These are phyloP conservation scores for Melanotaenia trifasciata DNA, from an alignment of 2,797 vertebrate genomes.

Conservation along the genomic window DNA sequence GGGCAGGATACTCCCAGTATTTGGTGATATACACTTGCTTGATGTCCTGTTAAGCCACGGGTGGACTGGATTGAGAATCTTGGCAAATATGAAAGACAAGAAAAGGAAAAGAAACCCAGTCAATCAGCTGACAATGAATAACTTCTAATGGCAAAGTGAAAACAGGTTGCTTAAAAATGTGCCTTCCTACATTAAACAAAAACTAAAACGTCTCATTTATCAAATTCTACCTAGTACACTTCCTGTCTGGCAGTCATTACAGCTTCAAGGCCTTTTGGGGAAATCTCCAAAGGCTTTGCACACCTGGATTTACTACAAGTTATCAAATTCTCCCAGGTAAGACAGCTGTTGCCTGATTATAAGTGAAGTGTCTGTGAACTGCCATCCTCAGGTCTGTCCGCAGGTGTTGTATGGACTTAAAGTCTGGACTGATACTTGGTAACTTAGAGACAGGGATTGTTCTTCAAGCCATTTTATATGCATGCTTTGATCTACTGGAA, in stretches of 20 bases:
- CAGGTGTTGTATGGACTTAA: constrained; percentile 14
- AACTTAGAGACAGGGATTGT: constrained; percentile 2
- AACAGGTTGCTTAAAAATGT: neutral
- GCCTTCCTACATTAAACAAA: neutral
- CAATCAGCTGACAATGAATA: neutral
- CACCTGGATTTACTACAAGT: constrained; percentile 13
- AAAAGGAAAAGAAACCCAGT: neutral
- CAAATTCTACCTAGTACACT: neutral
- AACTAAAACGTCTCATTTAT: neutral
- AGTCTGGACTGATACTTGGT: constrained; percentile 10
- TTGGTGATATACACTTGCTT: neutral
- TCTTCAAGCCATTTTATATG: constrained; percentile 1
- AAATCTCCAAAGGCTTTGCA: constrained; percentile 7
- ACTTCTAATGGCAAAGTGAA: neutral
- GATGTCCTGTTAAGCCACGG: neutral
- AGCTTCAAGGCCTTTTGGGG: neutral
- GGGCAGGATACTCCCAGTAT: neutral
- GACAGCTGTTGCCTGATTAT: constrained; percentile 14
- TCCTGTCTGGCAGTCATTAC: neutral
- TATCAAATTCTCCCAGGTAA: constrained; percentile 18
- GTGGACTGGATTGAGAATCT: neutral
- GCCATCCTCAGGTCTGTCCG: constrained; percentile 8
- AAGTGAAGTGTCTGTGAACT: constrained; percentile 20
- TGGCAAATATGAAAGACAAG: neutral
- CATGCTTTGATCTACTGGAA: neutral